Conservation (phyloP, 1,140 invertebrate species). For the Delia radicum region DNA sequence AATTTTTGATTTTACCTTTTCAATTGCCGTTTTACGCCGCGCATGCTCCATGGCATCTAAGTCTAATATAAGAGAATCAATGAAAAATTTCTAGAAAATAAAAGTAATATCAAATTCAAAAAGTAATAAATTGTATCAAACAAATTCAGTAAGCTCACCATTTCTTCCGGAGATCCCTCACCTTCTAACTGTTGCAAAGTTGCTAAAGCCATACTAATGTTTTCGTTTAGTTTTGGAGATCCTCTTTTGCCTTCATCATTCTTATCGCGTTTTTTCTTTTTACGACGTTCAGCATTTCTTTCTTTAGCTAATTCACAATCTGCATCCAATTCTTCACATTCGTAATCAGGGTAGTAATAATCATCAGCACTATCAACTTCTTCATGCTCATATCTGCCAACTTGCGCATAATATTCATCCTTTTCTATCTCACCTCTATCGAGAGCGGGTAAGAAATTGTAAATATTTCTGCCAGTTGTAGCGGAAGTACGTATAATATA, state of each 20-base stretch:
- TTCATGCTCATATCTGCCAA: neutral
- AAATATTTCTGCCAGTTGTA: neutral
- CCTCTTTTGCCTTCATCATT: neutral
- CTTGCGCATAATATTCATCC: neutral
- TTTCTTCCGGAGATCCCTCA: neutral
- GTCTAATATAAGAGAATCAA: slow-evolving; percentile 48
- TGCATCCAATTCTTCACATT: neutral
- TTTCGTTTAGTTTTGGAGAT: too few relatives aligned
- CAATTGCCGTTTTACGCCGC: slow-evolving; percentile 34
- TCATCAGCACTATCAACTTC: too few relatives aligned
- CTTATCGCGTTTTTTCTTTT: neutral
- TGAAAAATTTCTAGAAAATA: slow-evolving; percentile 53
- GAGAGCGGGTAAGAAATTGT: neutral
- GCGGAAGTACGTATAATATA: neutral
- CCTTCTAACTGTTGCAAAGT: neutral
- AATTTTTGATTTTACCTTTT: slow-evolving; percentile 33
- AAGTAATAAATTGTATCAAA: neutral
- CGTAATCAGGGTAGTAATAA: neutral
- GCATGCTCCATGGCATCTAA: slow-evolving; percentile 48
- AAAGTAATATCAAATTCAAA: neutral
- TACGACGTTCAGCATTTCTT: neutral
- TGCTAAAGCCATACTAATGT: neutral
- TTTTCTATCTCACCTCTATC: neutral
- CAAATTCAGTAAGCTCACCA: neutral
- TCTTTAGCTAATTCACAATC: slow-evolving; percentile 1